Evolutionary conservation across 2,113 vertebrate species (phyloP), one percentile per base, ranked within the genome.

Genomic region (Forbesichthys papilliferus): DNA sequence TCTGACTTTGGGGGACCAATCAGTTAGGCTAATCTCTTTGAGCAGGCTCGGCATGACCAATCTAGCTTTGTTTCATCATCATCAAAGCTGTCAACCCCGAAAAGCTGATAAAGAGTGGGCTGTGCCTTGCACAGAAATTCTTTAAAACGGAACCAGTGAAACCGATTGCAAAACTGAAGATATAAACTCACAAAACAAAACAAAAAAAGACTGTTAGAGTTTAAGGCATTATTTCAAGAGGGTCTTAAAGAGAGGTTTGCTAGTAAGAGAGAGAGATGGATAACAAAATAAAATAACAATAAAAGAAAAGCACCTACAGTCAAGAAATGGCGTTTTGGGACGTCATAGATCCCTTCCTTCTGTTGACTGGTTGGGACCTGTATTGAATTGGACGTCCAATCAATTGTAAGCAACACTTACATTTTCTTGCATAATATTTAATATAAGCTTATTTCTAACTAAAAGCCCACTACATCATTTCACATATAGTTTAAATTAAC

Each of bases 261-360:
- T 84, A 68, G 85, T 67, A 71, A 57, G 68, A 73, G 79, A 77
- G 71, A 52, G 62, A 76, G 68, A 9, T 20, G 73, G 81, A 87
- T 36, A 84, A 87, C 80, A 66, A 87, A 83, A 72, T 81, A 53
- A 27, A 58, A 68, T 18, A 27, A 27, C 27, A 27, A 52, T 69
- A 60, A 75, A 85, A 84, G 88, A 72, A 52, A 84, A 89, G 88
- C 93, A 96, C 95, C 94, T 98, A 98, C 96, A 96, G 94, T 96
- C 95, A 98, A 93, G 93, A 96, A 95, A 94, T 99, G 97, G 87
- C 95, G 96, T 94, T 99, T 99, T 93, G 97, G 97, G 92, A 98
- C 96, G 86, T 99, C 97, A 95, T 99, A 99, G 94, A 99, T 95
- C 89, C 95, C 97, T 94, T 99, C 97, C 87, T 97, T 99, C 94